These are phyloP conservation scores for Sinocyclocheilus maitianheensis DNA, from an alignment of 2,113 vertebrate genomes.

Conservation along the genomic window DNA sequence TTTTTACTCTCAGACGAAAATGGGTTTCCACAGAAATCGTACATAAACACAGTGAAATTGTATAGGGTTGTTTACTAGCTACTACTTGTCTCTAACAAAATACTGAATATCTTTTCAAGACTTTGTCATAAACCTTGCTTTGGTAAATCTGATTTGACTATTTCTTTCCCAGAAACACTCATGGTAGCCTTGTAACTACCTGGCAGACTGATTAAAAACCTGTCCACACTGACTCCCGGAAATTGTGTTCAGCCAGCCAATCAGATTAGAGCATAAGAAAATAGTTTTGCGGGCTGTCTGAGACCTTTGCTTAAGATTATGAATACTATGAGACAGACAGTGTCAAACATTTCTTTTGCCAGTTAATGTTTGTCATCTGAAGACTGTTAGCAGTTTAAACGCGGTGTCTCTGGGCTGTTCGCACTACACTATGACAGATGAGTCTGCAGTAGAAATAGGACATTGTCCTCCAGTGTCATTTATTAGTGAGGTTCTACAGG, in stretches of 20 bases:
- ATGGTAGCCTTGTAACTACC: not conserved
- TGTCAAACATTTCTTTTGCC: constrained; percentile 39
- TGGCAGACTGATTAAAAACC: not conserved
- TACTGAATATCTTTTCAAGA: not conserved
- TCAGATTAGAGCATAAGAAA: not conserved
- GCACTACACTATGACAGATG: constrained; percentile 76
- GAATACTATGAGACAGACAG: not conserved
- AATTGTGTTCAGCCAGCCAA: not conserved
- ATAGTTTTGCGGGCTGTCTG: not conserved
- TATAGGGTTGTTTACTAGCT: too few species aligned
- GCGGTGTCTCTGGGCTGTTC: constrained; percentile 74
- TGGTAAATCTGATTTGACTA: not conserved
- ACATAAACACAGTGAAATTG: too few species aligned
- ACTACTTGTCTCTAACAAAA: too few species aligned
- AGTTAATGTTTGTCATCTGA: constrained; percentile 53
- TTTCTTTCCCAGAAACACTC: not conserved
- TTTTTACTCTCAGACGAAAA: too few species aligned
- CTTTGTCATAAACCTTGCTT: not conserved
- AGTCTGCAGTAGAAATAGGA: constrained; percentile 76
- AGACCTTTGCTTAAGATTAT: not conserved
- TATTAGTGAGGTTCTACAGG: constrained; percentile 71
- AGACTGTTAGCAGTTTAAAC: constrained; percentile 71
- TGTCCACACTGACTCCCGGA: not conserved
- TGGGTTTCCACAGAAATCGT: too few species aligned
- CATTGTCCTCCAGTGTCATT: constrained; percentile 80